Conservation (phyloP, 2,888 invertebrate genomes). For the Melanargia galathea region DNA sequence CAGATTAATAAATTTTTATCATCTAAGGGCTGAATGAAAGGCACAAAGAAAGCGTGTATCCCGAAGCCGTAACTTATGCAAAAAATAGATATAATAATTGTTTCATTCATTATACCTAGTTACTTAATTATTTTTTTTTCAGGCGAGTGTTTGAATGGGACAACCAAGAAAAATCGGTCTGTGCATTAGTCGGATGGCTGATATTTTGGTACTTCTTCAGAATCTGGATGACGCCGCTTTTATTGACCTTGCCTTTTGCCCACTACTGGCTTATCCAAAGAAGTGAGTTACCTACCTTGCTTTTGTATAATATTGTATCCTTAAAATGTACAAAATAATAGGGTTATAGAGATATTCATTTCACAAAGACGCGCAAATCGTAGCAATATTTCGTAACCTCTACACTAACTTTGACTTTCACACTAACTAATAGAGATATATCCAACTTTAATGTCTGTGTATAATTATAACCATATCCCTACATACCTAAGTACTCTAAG, state of each 20-base stretch:
- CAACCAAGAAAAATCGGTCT: conserved; percentile 61
- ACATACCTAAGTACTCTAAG: too few species aligned
- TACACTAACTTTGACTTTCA: too few species aligned
- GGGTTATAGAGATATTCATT: neutral
- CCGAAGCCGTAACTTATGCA: too few species aligned
- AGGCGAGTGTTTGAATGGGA: conserved; percentile 75
- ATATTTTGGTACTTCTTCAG: conserved; percentile 70
- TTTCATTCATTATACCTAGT: too few species aligned
- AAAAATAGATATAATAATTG: too few species aligned
- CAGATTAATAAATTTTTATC: too few species aligned
- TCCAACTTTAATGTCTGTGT: too few species aligned
- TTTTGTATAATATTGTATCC: neutral
- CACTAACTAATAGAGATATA: too few species aligned
- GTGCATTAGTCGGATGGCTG: conserved; percentile 64
- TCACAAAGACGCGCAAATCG: neutral
- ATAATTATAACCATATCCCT: too few species aligned
- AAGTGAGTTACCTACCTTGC: conserved; percentile 47
- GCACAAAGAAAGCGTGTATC: too few species aligned
- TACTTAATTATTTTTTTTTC: conserved; percentile 6
- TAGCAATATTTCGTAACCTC: too few species aligned
- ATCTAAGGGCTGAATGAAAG: too few species aligned
- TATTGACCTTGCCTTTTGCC: conserved; percentile 60
- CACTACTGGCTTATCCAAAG: conserved; percentile 63
- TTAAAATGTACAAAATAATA: neutral
- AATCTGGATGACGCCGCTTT: conserved; percentile 72